These are phyloP conservation scores for Pentalonia nigronervosa DNA, from an alignment of 1,140 invertebrate genomes.

Conservation along the genomic window DNA sequence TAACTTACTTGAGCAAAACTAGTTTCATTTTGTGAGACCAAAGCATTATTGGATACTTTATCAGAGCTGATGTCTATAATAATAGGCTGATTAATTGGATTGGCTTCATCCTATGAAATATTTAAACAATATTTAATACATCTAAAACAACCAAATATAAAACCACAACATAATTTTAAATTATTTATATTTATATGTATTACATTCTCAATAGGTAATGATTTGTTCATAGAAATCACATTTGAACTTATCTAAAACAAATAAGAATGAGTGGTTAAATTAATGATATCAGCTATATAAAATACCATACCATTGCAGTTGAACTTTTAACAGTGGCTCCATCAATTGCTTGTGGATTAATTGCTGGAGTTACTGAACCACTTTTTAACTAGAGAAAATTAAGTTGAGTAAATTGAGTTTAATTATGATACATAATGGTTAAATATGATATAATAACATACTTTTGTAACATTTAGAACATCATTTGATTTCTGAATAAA, in stretches of 20 bases:
- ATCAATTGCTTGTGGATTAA: conserved; percentile 60
- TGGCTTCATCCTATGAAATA: conserved; percentile 25
- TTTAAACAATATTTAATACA: background rate
- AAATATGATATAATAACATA: background rate
- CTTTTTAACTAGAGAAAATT: background rate
- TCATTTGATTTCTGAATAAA: background rate
- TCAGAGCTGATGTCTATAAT: conserved; percentile 7
- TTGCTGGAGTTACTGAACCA: conserved; percentile 59
- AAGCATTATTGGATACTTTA: background rate
- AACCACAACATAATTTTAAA: background rate
- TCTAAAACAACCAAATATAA: background rate
- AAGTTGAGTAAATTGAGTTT: background rate
- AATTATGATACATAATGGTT: background rate
- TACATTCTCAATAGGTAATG: conserved; percentile 1
- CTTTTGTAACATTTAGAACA: conserved; percentile 22
- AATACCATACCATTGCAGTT: conserved; percentile 20
- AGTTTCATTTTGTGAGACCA: background rate
- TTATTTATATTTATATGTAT: background rate
- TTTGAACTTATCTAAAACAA: conserved; percentile 27
- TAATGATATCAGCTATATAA: background rate
- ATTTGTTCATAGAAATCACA: background rate
- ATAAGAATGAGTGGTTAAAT: conserved; percentile 24
- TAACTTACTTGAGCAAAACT: conserved; percentile 6
- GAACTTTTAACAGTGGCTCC: conserved; percentile 45
- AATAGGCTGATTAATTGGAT: conserved; percentile 46